Conservation (phyloP, 2,797 vertebrate genomes). For the Oreonectes daqikongensis region DNA sequence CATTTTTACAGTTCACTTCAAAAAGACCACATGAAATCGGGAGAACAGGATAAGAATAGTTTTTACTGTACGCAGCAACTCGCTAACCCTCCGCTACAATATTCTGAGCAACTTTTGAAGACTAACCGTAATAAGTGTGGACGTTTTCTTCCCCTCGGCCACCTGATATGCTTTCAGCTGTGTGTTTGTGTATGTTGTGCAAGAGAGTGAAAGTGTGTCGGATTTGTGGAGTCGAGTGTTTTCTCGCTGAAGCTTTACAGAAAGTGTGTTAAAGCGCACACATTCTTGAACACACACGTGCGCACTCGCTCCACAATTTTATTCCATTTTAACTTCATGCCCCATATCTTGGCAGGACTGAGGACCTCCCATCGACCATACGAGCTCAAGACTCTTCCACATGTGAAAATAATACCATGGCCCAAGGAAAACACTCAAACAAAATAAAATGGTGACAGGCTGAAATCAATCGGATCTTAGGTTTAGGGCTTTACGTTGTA, state of each 20-base stretch:
- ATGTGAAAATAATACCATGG: slow-evolving; percentile 75
- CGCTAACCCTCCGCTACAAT: slow-evolving; percentile 41
- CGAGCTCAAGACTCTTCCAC: slow-evolving; percentile 66
- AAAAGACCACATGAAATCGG: slow-evolving; percentile 52
- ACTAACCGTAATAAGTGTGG: slow-evolving; percentile 57
- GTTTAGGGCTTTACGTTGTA: slow-evolving; percentile 34
- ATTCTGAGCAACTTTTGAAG: slow-evolving; percentile 28
- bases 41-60: slow-evolving; percentile 50
- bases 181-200: slow-evolving; percentile 40
- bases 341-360: slow-evolving; percentile 75
- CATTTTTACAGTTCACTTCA: slow-evolving; percentile 54
- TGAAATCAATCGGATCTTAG: slow-evolving; percentile 61
- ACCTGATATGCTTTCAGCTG: slow-evolving; percentile 37
- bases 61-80: slow-evolving; percentile 50
- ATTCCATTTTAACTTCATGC: slow-evolving; percentile 77
- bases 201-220: slow-evolving; percentile 49
- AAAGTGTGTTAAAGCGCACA: slow-evolving; percentile 42
- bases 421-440: slow-evolving; percentile 78
- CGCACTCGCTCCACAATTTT: slow-evolving; percentile 68
- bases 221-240: slow-evolving; percentile 18
- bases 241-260: slow-evolving; percentile 31
- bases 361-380: slow-evolving; percentile 71
- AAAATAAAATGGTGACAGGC: slow-evolving; percentile 63
- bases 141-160: slow-evolving; percentile 55
- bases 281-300: slow-evolving; percentile 52